Conservation (phyloP, 1,140 invertebrate species). For the Wasmannia auropunctata region DNA sequence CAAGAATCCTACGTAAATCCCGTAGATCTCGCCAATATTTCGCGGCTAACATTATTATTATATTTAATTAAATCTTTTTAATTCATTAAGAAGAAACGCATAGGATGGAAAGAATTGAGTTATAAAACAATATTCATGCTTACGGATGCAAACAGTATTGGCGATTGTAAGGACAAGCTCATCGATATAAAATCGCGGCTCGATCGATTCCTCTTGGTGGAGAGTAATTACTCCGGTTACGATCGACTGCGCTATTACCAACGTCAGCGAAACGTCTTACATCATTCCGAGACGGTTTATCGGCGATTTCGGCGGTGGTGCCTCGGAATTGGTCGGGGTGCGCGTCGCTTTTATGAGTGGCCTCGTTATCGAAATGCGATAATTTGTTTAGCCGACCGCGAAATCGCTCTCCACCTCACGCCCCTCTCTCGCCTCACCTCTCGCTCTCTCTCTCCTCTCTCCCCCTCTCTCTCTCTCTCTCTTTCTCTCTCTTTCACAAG, state of each 20-base stretch:
- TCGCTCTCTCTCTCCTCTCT: no score
- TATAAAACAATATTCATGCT: neutral
- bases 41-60: neutral
- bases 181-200: neutral
- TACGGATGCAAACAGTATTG: neutral
- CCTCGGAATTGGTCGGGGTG: neutral
- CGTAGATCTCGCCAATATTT: neutral
- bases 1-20: no score
- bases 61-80: constrained; percentile 16
- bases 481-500: no score
- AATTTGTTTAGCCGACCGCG: constrained; percentile 75
- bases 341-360: constrained; percentile 65
- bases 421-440: no score
- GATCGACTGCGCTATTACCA: constrained; percentile 16
- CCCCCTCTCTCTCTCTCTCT: neutral
- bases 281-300: constrained; percentile 15
- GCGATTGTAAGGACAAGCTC: neutral
- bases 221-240: constrained; percentile 41
- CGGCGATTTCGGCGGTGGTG: neutral
- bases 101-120: neutral
- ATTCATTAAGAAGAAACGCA: neutral
- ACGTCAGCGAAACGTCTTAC: constrained; percentile 46
- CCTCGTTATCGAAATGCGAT: constrained; percentile 76
- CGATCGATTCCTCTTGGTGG: neutral
- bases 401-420: constrained; percentile 55